Evolutionary conservation across 2,797 vertebrate species (phyloP).

Genomic region (Mareca penelope): DNA sequence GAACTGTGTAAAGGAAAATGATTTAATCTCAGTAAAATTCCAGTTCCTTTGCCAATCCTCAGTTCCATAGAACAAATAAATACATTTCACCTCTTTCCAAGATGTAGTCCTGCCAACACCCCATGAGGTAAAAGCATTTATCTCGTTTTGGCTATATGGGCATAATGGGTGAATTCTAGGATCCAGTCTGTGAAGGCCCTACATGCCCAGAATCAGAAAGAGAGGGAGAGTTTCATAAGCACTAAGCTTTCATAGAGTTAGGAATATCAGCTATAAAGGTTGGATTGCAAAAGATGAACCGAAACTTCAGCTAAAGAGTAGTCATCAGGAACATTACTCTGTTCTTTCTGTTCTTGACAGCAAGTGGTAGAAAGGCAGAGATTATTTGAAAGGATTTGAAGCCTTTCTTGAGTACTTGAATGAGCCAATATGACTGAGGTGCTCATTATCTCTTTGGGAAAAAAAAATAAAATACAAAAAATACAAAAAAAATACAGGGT

Average conservation of each 20-base stretch:
- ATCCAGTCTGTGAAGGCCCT: background rate
- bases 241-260: background rate
- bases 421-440: background rate
- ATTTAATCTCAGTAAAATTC: background rate
- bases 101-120: background rate
- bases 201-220: background rate
- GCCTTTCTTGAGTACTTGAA: background rate
- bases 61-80: background rate
- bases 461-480: background rate
- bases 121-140: background rate
- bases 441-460: slow-evolving; percentile 13
- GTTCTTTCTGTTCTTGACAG: slow-evolving; percentile 6
- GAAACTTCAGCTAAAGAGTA: background rate
- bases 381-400: slow-evolving; percentile 10
- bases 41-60: background rate
- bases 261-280: background rate
- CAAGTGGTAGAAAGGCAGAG: background rate
- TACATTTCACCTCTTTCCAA: background rate
- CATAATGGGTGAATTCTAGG: background rate
- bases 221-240: background rate
- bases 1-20: background rate
- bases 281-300: background rate
- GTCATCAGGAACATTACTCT: background rate
- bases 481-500: background rate
- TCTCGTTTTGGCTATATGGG: background rate